Base-by-base conservation (phyloP, 1,140 invertebrate genomes). In the Tribolium castaneum region DNA sequence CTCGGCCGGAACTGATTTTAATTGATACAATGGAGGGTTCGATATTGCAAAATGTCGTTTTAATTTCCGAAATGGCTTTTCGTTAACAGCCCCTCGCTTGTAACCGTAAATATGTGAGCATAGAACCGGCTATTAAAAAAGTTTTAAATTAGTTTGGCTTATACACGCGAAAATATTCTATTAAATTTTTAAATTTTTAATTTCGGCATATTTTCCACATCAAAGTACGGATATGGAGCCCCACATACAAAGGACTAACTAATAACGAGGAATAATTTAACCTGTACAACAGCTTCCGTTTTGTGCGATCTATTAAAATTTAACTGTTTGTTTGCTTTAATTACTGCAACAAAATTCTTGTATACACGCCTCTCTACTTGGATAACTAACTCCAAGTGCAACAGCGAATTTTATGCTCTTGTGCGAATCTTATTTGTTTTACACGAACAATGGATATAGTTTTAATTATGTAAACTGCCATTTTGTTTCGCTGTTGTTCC, bases 401-500 rank as follows among this genome's bases (percentile, higher is more conserved):
- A 50, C 70, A 12, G 19, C 49, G 30, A 54, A 73, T 73, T 73
- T 73, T 54, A 49, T n/a, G 52, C 71, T 34, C 52, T 73, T 30
- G 25, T 73, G 19, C 71, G 12, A 50, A 73, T 50, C 71, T 50
- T 73, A 73, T 73, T 73, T 73, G 71, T 73, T 39, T 30, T 66
- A 30, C 19, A 22, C 14, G 30, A 73, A 73, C 71, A 73, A 73
- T 73, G 49, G 49, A 13, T 52, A 35, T 73, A 73, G 71, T 73
- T 52, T 51, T 73, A 73, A 73, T 73, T 73, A 73, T 73, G 71
- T 54, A 73, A 73, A 73, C 71, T 73, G 71, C 50, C 34, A 73
- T 73, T 73, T 52, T 52, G 71, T 73, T 73, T 73, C 19, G 10
- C 10, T 5, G 19, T 54, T 73, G 71, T 12, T 73, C 3, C 5